phyloP scores from a whole-genome alignment of 2,113 vertebrate genomes.

The Anoplopoma fimbria region DNA sequence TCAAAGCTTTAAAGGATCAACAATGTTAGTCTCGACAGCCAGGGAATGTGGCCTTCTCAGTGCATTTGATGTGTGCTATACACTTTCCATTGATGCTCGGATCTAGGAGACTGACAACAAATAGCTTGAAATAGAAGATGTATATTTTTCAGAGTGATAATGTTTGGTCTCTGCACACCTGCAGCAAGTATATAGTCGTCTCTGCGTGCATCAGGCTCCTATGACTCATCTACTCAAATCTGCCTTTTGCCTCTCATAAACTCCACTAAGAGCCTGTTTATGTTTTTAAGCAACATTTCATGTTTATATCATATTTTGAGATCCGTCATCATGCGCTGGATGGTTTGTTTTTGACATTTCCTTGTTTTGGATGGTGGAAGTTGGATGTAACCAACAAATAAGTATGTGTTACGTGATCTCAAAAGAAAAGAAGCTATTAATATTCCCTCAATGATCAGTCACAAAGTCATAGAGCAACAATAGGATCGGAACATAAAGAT shows the following conservation, averaged over 20 bases:
- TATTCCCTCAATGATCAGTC: neutral
- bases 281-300: neutral
- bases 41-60: conserved; percentile 23
- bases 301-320: neutral
- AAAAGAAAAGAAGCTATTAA: neutral
- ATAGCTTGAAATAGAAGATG: conserved; percentile 23
- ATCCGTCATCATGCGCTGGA: neutral
- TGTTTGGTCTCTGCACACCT: conserved; percentile 38
- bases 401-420: neutral
- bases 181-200: conserved; percentile 38
- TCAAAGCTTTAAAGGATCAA: conserved; percentile 33
- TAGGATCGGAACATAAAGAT: neutral
- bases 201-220: neutral
- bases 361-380: neutral
- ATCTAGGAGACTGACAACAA: conserved; percentile 38
- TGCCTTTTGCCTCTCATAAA: conserved; percentile 26
- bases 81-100: conserved; percentile 34
- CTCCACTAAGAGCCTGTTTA: neutral
- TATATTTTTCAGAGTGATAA: neutral
- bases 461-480: neutral
- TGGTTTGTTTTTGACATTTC: neutral
- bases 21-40: conserved; percentile 24
- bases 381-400: neutral
- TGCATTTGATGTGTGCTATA: conserved; percentile 24
- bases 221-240: conserved; percentile 16